A percentile compares a stretch with the other conserved stretches of the same genome.
These are phyloP conservation scores for Apaloderma vittatum DNA, from an alignment of 2,113 vertebrate genomes.

Conservation along the genomic window DNA sequence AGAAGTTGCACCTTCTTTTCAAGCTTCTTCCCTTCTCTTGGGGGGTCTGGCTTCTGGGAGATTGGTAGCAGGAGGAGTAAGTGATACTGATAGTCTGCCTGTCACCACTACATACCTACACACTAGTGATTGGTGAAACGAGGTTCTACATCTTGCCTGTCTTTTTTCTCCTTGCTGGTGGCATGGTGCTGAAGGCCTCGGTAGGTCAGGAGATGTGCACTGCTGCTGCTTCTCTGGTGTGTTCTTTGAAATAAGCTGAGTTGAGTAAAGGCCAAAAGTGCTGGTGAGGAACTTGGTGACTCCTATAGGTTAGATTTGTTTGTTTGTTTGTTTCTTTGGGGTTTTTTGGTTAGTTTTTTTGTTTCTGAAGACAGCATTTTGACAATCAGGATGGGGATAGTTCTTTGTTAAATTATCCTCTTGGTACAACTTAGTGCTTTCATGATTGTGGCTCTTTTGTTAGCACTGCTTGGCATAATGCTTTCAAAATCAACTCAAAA, in stretches of 20 bases:
- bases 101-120: not conserved
- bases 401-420: not conserved
- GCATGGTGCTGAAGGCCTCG: not conserved
- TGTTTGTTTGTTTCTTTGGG: not conserved
- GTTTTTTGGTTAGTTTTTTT: not conserved
- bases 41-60: not conserved
- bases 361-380: not conserved
- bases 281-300: not conserved
- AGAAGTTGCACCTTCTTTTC: not conserved
- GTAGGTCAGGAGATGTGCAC: not conserved
- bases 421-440: not conserved
- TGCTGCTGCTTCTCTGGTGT: not conserved
- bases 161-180: not conserved
- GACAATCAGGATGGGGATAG: not conserved
- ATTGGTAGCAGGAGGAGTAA: not conserved
- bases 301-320: not conserved
- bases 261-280: not conserved
- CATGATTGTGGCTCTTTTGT: not conserved
- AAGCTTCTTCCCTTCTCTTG: not conserved
- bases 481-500: not conserved
- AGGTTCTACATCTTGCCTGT: not conserved
- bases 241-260: not conserved
- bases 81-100: not conserved
- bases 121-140: not conserved
- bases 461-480: conserved; percentile 3